phyloP scores from a whole-genome alignment of 1,140 invertebrate species.

The Brachionus manjavacas region DNA sequence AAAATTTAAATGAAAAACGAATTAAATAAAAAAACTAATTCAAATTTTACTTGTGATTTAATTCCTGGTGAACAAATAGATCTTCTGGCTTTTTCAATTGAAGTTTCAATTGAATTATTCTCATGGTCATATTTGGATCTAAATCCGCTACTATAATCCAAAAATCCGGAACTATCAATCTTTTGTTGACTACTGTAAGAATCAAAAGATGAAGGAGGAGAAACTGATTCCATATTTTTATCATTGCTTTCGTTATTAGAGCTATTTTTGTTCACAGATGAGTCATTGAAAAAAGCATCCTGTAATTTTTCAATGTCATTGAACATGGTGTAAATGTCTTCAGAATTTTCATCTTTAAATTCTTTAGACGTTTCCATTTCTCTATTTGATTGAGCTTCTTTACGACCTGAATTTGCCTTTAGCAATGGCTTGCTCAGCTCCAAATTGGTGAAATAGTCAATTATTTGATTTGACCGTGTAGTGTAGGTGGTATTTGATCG shows the following conservation, averaged over 20 bases:
- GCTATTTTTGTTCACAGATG: not conserved
- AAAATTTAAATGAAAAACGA: not conserved
- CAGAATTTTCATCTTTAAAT: not conserved
- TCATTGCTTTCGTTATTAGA: not conserved
- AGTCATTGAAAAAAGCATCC: slow-evolving; percentile 30
- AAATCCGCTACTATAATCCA: not conserved
- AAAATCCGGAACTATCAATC: not conserved
- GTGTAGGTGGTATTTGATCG: slow-evolving; percentile 32
- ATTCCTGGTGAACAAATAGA: not conserved
- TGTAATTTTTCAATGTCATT: slow-evolving; percentile 33
- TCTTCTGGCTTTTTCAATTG: slow-evolving; percentile 29
- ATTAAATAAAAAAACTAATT: not conserved
- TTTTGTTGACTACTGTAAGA: not conserved
- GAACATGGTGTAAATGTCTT: not conserved
- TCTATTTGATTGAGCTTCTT: not conserved
- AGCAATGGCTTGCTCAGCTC: slow-evolving; percentile 12
- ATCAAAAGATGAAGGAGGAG: not conserved
- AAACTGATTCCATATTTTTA: not conserved
- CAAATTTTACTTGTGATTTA: not conserved
- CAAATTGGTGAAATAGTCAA: slow-evolving; percentile 29
- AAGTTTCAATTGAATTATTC: not conserved
- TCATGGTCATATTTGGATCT: slow-evolving; percentile 3
- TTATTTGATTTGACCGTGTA: not conserved
- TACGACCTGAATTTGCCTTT: not conserved
- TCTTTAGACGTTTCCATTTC: not conserved